Base-by-base conservation (phyloP, 2,888 invertebrate species). In the Melinaea marsaeus region DNA sequence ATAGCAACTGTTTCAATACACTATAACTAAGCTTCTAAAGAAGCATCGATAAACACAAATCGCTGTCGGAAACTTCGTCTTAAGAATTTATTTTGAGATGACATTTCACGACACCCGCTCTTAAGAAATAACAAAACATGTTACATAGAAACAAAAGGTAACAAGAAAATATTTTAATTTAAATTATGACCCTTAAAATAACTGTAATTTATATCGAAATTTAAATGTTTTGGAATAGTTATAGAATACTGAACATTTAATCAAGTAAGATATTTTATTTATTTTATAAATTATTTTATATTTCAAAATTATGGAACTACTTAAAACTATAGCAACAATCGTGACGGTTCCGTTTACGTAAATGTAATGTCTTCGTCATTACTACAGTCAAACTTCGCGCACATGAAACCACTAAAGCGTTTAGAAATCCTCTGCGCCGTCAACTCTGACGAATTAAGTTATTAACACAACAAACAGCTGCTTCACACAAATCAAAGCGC, bases 401-500 rank as follows among this genome's bases (percentile, higher is more conserved):
- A 84, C 81, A 81, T 84, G 82, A 76, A 66, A 67, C 67, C 58
- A 67, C 57, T 65, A 59, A 54, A 63, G 47, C 62, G 77, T 78
- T 84, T 79, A 80, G 83, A 87, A 85, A 78, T 84, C 81, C 83
- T 84, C 86, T 85, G 83, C 83, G 75, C 79, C 79, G 78, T 79
- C 81, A 79, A 80, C 87, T 86, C 86, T 89, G 88, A 90, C 88
- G 90, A 90, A 90, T 90, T 90, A 90, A 90, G 88, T 87, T 90
- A 90, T 90, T 90, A 90, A 88, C 88, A 87, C 84, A 83, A 75
- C 68, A 75, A 82, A 79, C 89, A 90, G 90, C 90, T 90, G 90
- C 80, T 85, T 76, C 73, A 83, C 84, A 90, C 90, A 90, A 90
- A 90, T 90, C 90, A 90, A 90, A 88, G 87, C 79, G 82, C 74